Percentiles rank a stretch among this genome's conserved stretches.
Evolutionary conservation across 2,888 invertebrate genomes (phyloP).

Genomic region (Hoplodrina ambigua): DNA sequence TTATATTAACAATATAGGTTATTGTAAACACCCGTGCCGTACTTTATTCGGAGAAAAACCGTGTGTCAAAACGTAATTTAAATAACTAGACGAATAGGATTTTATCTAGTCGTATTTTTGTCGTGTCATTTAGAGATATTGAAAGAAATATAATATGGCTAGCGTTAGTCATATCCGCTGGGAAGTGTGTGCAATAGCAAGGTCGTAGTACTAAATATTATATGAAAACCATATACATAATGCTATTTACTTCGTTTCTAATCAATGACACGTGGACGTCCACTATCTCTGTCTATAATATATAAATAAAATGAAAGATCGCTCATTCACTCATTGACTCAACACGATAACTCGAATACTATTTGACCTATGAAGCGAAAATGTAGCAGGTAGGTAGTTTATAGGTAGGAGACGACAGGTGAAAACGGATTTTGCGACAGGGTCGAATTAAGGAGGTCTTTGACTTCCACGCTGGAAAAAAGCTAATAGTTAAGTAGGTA

Average conservation of each 20-base stretch:
- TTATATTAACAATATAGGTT: conserved; percentile 52
- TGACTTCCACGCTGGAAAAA: too few species aligned
- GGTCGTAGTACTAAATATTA: conserved; percentile 17
- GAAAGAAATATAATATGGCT: conserved; percentile 19
- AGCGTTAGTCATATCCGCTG: conserved; percentile 33
- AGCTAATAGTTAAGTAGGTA: too few species aligned
- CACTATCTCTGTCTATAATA: neutral
- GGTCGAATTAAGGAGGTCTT: neutral
- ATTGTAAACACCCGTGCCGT: conserved; percentile 56
- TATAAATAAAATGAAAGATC: neutral
- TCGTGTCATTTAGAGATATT: conserved; percentile 9
- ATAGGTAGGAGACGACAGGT: neutral
- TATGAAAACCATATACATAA: neutral
- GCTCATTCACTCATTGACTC: neutral
- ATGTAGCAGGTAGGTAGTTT: neutral
- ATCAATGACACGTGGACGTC: neutral
- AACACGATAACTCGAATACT: neutral
- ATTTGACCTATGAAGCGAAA: neutral
- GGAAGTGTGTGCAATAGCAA: conserved; percentile 33
- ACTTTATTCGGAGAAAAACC: conserved; percentile 45
- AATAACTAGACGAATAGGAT: conserved; percentile 20
- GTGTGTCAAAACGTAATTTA: conserved; percentile 17
- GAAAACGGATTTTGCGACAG: neutral
- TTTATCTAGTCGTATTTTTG: neutral
- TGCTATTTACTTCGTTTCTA: neutral